These are phyloP conservation scores for Mesaphorura yosii DNA, from an alignment of 1,140 invertebrate species.

Conservation along the genomic window DNA sequence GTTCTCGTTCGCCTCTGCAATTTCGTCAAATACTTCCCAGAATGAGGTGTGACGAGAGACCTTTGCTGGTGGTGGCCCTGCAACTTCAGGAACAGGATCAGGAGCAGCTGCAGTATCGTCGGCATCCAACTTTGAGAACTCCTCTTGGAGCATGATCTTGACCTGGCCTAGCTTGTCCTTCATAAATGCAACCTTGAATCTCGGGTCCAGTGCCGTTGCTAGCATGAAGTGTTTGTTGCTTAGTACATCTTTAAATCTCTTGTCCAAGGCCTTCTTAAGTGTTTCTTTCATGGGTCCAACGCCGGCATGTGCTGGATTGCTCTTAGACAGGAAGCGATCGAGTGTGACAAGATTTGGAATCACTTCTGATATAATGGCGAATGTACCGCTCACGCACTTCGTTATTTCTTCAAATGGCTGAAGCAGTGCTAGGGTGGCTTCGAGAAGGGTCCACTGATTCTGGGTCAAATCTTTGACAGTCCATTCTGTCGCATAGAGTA, in stretches of 20 bases:
- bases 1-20: background rate
- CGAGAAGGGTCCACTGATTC: background rate
- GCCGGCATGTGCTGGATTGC: background rate
- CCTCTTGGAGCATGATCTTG: background rate
- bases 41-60: background rate
- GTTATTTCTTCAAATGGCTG: constrained; percentile 8
- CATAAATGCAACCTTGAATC: background rate
- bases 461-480: background rate
- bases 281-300: background rate
- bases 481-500: constrained; percentile 5
- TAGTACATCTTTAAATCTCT: background rate
- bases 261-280: background rate
- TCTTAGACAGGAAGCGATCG: background rate
- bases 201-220: background rate
- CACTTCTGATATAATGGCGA: background rate
- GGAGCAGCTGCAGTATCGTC: background rate
- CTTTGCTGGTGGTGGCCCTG: background rate
- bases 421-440: background rate
- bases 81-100: background rate
- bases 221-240: background rate
- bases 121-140: background rate
- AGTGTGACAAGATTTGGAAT: background rate
- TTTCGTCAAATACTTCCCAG: background rate
- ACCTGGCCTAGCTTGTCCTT: background rate
- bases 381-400: background rate